Evolutionary conservation across 2,797 vertebrate genomes (phyloP).

Genomic region (Allobates femoralis): DNA sequence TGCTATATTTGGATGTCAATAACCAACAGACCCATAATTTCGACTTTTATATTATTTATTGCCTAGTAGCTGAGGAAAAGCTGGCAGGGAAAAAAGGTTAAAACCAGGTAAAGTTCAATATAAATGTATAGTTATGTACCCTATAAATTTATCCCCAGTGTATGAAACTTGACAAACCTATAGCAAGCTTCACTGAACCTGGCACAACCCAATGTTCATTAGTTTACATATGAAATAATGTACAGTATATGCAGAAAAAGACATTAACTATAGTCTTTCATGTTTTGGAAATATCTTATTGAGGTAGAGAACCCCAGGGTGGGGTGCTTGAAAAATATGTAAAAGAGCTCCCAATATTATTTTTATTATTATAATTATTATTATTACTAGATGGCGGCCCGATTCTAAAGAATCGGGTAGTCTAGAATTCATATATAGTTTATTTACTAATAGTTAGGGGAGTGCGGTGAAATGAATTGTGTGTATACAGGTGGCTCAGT

Average conservation of each 20-base stretch:
- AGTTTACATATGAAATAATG: background rate
- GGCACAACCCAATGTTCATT: background rate
- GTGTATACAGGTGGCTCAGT: too few relatives aligned
- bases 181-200: background rate
- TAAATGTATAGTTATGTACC: too few relatives aligned
- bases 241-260: background rate
- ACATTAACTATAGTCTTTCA: background rate
- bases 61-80: background rate
- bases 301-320: background rate
- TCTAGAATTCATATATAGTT: too few relatives aligned
- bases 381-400: too few relatives aligned
- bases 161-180: background rate
- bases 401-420: too few relatives aligned
- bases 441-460: too few relatives aligned
- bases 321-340: background rate
- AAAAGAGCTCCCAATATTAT: background rate
- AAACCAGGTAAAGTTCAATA: too few relatives aligned
- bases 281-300: background rate
- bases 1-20: constrained; percentile 6
- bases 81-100: background rate
- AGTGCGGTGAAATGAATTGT: too few relatives aligned
- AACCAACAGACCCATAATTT: background rate
- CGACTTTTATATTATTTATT: background rate
- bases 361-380: too few relatives aligned
- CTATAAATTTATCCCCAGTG: background rate